Percentiles rank a stretch among this genome's conserved stretches.
Evolutionary conservation across 2,113 vertebrate species (phyloP).

Genomic region (Alces alces): DNA sequence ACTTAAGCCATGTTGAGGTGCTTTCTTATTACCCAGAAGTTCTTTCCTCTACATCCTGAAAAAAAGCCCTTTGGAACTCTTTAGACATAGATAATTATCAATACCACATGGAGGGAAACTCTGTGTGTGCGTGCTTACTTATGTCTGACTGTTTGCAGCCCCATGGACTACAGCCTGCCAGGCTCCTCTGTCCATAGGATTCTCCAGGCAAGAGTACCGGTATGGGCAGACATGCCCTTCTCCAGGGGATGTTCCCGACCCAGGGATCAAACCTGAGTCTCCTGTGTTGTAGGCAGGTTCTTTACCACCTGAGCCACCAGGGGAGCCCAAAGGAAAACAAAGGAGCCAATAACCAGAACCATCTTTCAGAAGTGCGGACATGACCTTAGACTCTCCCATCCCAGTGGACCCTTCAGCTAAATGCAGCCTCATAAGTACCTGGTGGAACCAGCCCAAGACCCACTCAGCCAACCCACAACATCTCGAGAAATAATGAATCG

Average conservation of each 20-base stretch:
- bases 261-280: not conserved
- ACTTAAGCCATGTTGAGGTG: accelerated
- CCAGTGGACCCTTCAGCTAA: accelerated
- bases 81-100: not conserved
- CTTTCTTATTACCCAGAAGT: not conserved
- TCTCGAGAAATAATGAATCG: not conserved
- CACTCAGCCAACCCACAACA: not conserved
- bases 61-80: not conserved
- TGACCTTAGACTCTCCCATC: accelerated
- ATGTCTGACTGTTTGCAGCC: not conserved
- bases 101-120: not conserved
- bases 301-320: not conserved
- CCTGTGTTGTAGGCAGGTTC: not conserved
- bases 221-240: not conserved
- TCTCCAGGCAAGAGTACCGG: not conserved
- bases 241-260: not conserved
- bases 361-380: accelerated
- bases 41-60: not conserved
- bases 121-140: not conserved
- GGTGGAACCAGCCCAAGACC: not conserved
- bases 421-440: accelerated
- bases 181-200: not conserved
- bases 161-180: not conserved
- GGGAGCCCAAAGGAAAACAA: not conserved
- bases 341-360: not conserved